Percentiles rank a stretch among this genome's conserved stretches.
Evolutionary conservation across 2,888 invertebrate genomes (phyloP).

Genomic region (Eupithecia subfuscata): DNA sequence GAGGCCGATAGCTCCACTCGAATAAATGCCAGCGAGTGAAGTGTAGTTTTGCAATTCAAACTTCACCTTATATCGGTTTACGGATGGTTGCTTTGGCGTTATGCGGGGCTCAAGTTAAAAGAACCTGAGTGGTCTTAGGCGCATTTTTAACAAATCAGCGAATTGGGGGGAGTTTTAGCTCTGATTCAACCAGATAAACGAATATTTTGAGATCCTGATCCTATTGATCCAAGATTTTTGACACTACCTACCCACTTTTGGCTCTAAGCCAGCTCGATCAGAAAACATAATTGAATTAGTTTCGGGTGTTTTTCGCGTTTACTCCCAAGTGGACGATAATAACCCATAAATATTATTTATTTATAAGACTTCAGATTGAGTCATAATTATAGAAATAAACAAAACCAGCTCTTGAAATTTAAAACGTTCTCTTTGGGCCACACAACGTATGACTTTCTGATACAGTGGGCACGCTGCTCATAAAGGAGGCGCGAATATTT

Average conservation of each 20-base stretch:
- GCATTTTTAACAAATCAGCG: not conserved
- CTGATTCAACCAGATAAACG: not conserved
- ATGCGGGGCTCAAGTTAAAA: slow-evolving; percentile 33
- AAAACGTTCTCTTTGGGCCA: slow-evolving; percentile 34
- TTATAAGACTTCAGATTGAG: not conserved
- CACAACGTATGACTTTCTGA: slow-evolving; percentile 70
- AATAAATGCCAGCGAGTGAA: slow-evolving; percentile 53
- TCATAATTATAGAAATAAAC: not conserved
- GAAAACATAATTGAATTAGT: no score
- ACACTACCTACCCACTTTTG: not conserved
- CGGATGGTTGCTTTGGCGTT: slow-evolving; percentile 66
- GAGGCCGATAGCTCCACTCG: slow-evolving; percentile 29
- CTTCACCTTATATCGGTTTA: slow-evolving; percentile 77
- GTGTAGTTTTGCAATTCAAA: slow-evolving; percentile 79
- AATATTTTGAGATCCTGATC: not conserved
- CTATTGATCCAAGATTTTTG: not conserved
- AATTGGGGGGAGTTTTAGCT: not conserved
- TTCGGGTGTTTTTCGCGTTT: no score
- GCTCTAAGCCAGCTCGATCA: no score
- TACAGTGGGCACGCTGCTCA: slow-evolving; percentile 62
- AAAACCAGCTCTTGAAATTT: not conserved
- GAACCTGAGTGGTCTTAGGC: not conserved
- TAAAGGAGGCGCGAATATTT: slow-evolving; percentile 58
- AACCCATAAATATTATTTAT: no score
- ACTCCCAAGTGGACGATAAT: no score